Conservation (phyloP, 1,140 invertebrate species). For the Dendrolimus kikuchii region DNA sequence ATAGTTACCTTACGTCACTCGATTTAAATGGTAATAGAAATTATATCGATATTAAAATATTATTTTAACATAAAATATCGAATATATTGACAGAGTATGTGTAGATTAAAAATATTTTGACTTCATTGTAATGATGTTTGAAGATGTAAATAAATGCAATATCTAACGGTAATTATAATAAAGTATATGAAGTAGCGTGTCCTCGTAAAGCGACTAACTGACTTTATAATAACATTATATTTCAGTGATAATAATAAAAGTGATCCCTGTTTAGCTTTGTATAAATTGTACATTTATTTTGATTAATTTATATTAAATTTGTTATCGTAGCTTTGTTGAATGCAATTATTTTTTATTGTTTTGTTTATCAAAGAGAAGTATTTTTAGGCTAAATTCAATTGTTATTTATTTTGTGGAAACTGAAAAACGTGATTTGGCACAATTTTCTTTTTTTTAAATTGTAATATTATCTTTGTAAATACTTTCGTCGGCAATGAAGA, state of each 20-base stretch:
- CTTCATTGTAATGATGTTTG: background rate
- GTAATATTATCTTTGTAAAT: constrained; percentile 56
- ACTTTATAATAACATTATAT: constrained; percentile 28
- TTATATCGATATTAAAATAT: constrained; percentile 5
- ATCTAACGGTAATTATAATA: background rate
- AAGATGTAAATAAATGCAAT: constrained; percentile 2
- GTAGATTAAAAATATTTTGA: constrained; percentile 18
- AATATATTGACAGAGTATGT: constrained; percentile 12
- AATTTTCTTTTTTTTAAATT: constrained; percentile 37
- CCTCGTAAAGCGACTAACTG: constrained; percentile 20
- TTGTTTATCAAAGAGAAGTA: constrained; percentile 69
- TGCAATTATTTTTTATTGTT: constrained; percentile 71
- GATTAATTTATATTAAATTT: constrained; percentile 71
- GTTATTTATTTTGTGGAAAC: constrained; percentile 68
- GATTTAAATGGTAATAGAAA: too few species aligned
- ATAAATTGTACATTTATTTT: constrained; percentile 69
- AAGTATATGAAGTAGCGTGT: background rate
- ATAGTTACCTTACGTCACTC: constrained; percentile 41
- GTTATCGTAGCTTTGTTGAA: constrained; percentile 71
- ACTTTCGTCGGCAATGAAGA: constrained; percentile 38
- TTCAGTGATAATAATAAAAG: constrained; percentile 58
- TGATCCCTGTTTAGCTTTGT: constrained; percentile 61
- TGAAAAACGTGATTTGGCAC: constrained; percentile 58
- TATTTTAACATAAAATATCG: constrained; percentile 11
- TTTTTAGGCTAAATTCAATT: constrained; percentile 70